A percentile compares a stretch with the other conserved stretches of the same genome.
Evolutionary conservation across 2,797 vertebrate species (phyloP).

Genomic region (Acipenser ruthenus): DNA sequence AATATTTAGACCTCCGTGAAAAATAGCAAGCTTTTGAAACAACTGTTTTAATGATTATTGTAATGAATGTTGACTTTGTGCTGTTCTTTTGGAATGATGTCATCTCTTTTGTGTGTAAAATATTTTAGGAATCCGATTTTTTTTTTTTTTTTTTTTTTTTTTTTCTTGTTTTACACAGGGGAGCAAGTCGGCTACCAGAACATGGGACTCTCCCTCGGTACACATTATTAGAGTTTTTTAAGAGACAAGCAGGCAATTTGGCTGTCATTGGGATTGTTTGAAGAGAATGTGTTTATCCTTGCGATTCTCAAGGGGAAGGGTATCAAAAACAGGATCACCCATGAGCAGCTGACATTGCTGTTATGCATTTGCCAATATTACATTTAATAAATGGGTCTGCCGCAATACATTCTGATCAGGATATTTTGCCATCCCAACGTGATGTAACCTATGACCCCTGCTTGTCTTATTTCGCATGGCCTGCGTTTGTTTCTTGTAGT

Average conservation of each 20-base stretch:
- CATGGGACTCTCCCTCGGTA: constrained; percentile 78
- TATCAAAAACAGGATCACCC: constrained; percentile 70
- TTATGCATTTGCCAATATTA: constrained; percentile 75
- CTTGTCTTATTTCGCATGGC: constrained; percentile 37
- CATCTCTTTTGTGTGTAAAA: constrained; percentile 39
- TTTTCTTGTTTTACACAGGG: constrained; percentile 62
- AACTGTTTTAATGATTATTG: constrained; percentile 57
- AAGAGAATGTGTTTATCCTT: constrained; percentile 85
- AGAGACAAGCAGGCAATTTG: constrained; percentile 92
- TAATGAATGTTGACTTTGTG: constrained; percentile 61
- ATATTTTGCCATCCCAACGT: constrained; percentile 30
- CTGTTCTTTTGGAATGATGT: constrained; percentile 46
- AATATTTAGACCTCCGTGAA: constrained; percentile 31
- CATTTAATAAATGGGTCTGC: constrained; percentile 56
- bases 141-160: constrained; percentile 54
- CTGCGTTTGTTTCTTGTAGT: constrained; percentile 27
- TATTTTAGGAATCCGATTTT: constrained; percentile 61
- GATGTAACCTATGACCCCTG: constrained; percentile 47
- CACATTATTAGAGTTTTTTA: constrained; percentile 82
- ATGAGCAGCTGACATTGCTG: constrained; percentile 70
- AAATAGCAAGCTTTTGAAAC: constrained; percentile 41
- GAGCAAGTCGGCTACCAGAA: constrained; percentile 72
- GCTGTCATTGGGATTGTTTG: constrained; percentile 91
- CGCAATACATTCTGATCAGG: constrained; percentile 51
- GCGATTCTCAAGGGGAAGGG: constrained; percentile 66